Evolutionary conservation across 2,797 vertebrate species (phyloP), one percentile per base, ranked within the genome.

Genomic region (Myotis myotis): DNA sequence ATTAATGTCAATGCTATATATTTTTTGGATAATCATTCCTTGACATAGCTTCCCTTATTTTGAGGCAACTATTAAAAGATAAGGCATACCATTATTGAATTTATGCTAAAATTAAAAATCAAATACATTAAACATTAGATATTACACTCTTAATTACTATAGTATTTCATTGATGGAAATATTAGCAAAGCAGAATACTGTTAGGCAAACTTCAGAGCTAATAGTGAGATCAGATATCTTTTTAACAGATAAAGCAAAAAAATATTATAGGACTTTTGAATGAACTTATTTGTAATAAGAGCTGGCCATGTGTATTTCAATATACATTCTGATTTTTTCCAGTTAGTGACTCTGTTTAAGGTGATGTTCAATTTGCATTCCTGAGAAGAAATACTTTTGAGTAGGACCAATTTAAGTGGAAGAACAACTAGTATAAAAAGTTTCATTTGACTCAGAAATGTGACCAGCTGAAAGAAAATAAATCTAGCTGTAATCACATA

Each of bases 401-500:
- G 75, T 92, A 11, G 17, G 16, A 55, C 71, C 36, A 47, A 75
- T 88, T 92, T 82, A 95, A 68, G 19, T 89, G 75, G 33, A 86
- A 74, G n/a, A 87, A 88, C 64, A 60, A 76, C 84, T 95, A 36
- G 57, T 57, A 68, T 55, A 53, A 91, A 89, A 75, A 76, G 36
- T 66, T 92, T 89, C 44, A 57, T 95, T 93, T 92, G 86, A 85
- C 53, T 94, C 62, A 86, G 74, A 91, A 94, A 95, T 81, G 22
- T 74, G 71, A 64, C 72, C 79, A 96, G 79, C 82, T 96, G 86
- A 95, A 96, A 74, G 71, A 87, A 92, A 93, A 75, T 51, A 95
- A 86, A 76, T 79, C 60, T 80, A 70, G 71, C 71, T 95, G 95
- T 92, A 97, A 96, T 96, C 68, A 91, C 66, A 76, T 23, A 96